Percentiles rank a stretch among this genome's conserved stretches.
Evolutionary conservation across 2,113 vertebrate species (phyloP).

Genomic region (Microtus pennsylvanicus): DNA sequence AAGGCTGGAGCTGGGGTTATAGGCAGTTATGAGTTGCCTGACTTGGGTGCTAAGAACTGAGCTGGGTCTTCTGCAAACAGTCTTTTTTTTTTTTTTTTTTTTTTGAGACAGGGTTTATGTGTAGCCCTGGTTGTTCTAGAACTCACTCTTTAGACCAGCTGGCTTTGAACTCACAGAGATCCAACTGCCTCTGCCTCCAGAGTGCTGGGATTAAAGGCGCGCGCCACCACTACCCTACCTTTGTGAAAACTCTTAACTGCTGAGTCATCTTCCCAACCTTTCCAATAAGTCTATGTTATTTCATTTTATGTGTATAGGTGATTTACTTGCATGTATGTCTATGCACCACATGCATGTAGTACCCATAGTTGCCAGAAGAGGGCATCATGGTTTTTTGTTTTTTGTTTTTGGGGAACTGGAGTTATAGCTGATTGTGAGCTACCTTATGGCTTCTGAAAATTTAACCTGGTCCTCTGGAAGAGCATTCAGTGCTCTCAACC

Average conservation of each 20-base stretch:
- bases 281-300: neutral
- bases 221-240: neutral
- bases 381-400: neutral
- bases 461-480: neutral
- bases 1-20: neutral
- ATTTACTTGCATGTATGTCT: neutral
- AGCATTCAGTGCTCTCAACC: neutral
- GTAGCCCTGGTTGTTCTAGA: neutral
- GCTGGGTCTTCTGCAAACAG: neutral
- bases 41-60: neutral
- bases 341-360: neutral
- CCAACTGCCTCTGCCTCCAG: neutral
- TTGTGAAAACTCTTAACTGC: neutral
- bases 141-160: neutral
- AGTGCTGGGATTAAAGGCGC: neutral
- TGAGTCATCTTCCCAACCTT: neutral
- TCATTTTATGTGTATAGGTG: neutral
- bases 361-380: neutral
- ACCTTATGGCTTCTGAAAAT: neutral
- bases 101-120: neutral
- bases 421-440: neutral
- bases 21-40: neutral
- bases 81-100: neutral
- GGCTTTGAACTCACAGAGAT: neutral
- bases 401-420: neutral